These are phyloP conservation scores for Pao palembangensis DNA, from an alignment of 2,113 vertebrate genomes.

Conservation along the genomic window DNA sequence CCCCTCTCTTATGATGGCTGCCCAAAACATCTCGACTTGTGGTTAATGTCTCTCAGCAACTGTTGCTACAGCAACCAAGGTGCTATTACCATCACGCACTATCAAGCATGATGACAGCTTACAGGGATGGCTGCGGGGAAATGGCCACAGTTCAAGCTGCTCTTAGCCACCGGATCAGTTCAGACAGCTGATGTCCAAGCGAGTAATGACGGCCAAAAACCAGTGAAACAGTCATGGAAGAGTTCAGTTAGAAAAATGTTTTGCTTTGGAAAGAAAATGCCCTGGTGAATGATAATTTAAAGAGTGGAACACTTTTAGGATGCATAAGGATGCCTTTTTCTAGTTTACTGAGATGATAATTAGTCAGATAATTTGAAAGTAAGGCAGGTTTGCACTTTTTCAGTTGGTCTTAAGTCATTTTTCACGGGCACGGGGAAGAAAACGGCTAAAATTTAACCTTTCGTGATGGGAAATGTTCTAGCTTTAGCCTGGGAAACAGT, in stretches of 20 bases:
- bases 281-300: slow-evolving; percentile 5
- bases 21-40: neutral
- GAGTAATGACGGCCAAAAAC: slow-evolving; percentile 24
- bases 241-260: slow-evolving; percentile 16
- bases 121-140: slow-evolving; percentile 2
- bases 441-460: neutral
- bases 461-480: slow-evolving; percentile 17
- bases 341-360: slow-evolving; percentile 12
- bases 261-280: slow-evolving; percentile 4
- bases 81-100: slow-evolving; percentile 3
- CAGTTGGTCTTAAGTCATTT: slow-evolving; percentile 35
- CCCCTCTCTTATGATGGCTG: neutral
- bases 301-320: neutral
- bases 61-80: slow-evolving; percentile 13
- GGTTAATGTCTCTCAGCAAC: slow-evolving; percentile 8
- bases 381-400: slow-evolving; percentile 18
- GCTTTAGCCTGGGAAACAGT: slow-evolving; percentile 34
- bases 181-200: slow-evolving; percentile 26
- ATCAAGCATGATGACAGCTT: neutral
- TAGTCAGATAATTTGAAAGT: slow-evolving; percentile 18
- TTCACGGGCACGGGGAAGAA: slow-evolving; percentile 36
- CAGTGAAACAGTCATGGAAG: slow-evolving; percentile 5
- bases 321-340: slow-evolving; percentile 30
- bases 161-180: slow-evolving; percentile 17
- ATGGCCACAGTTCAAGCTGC: slow-evolving; percentile 12